phyloP scores from a whole-genome alignment of 2,888 invertebrate genomes.

The Teleogryllus oceanicus region DNA sequence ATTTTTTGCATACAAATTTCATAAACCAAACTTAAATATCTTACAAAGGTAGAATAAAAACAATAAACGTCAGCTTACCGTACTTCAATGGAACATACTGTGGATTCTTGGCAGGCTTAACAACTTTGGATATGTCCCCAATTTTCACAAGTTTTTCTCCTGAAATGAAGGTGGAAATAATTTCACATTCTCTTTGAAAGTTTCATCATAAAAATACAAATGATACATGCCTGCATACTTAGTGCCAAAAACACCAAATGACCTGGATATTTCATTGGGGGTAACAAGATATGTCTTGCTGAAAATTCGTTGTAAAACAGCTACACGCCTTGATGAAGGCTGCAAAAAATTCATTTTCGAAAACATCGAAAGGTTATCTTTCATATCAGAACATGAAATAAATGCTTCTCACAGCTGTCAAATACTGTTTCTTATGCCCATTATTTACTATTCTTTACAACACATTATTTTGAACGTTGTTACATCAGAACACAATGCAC shows the following conservation, averaged over 20 bases:
- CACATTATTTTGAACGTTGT: no score
- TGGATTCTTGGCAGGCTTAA: slow-evolving; percentile 61
- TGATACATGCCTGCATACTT: background rate
- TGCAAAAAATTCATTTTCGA: background rate
- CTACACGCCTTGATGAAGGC: background rate
- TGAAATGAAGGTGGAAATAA: slow-evolving; percentile 21
- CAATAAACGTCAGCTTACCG: slow-evolving; percentile 57
- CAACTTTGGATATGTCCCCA: slow-evolving; percentile 66
- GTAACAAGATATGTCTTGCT: background rate
- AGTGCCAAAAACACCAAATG: background rate
- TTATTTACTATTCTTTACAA: no score
- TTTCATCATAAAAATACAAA: background rate
- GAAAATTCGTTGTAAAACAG: background rate
- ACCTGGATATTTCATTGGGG: background rate
- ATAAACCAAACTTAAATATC: background rate
- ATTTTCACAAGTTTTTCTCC: slow-evolving; percentile 55
- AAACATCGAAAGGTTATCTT: background rate
- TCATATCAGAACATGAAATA: background rate
- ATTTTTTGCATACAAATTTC: no score
- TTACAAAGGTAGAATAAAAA: background rate
- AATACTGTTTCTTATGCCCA: no score
- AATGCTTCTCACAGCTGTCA: no score
- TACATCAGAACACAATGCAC: no score
- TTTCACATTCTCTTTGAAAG: background rate
- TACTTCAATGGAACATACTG: slow-evolving; percentile 84